A percentile compares a stretch with the other conserved stretches of the same genome.
Conservation (phyloP, 2,113 vertebrate species). For the Callithrix jacchus region DNA sequence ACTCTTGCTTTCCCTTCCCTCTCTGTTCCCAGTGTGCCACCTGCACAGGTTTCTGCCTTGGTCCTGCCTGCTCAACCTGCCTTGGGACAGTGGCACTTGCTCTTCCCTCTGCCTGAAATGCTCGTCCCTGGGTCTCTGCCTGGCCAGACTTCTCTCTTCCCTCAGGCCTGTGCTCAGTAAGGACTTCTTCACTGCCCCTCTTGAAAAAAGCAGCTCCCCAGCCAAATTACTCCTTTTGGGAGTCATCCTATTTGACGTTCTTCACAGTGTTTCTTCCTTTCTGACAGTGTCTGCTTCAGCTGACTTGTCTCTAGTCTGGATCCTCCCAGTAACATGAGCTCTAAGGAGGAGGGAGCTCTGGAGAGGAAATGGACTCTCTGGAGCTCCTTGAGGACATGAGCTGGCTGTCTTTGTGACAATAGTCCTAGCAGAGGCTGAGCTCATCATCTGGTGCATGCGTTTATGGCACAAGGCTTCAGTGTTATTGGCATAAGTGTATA, state of each 20-base stretch:
- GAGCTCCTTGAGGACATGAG: accelerated
- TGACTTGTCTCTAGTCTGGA: neutral
- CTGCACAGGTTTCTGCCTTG: neutral
- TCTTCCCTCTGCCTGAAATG: neutral
- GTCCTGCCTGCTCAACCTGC: accelerated
- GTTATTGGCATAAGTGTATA: accelerated
- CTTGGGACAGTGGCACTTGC: neutral
- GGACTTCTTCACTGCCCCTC: neutral
- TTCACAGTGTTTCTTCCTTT: accelerated
- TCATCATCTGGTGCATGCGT: accelerated
- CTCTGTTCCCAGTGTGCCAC: accelerated
- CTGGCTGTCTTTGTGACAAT: neutral
- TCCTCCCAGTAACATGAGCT: accelerated
- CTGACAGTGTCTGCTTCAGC: neutral
- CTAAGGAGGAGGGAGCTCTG: neutral
- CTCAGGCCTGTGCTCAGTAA: neutral
- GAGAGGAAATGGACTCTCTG: accelerated
- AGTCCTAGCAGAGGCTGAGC: neutral
- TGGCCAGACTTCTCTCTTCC: neutral
- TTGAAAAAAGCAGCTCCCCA: neutral
- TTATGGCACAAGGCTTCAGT: accelerated
- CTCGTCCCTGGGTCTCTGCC: too few relatives aligned
- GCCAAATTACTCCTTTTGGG: accelerated
- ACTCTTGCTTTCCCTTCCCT: neutral
- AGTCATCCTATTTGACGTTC: accelerated